Percentiles rank a stretch among this genome's conserved stretches.
These are phyloP conservation scores for Anseranas semipalmata DNA, from an alignment of 2,113 vertebrate genomes.

Conservation along the genomic window DNA sequence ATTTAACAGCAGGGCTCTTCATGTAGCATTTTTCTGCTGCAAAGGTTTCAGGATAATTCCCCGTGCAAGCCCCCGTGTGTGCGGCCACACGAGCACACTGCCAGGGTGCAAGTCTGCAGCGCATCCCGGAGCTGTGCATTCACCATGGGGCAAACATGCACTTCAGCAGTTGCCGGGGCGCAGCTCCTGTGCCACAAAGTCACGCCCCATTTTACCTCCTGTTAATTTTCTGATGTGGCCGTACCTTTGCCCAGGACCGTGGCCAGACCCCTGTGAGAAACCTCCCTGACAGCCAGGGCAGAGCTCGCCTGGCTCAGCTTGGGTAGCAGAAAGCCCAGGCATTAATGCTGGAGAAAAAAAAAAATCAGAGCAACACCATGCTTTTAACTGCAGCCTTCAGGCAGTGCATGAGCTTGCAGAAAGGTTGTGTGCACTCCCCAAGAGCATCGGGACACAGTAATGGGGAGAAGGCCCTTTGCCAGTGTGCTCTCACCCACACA, in stretches of 20 bases:
- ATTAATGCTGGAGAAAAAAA: not conserved
- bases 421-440: fast-evolving
- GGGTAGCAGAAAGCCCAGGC: not conserved
- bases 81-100: not conserved
- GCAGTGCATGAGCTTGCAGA: not conserved
- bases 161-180: not conserved
- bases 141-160: not conserved
- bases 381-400: not conserved
- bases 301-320: not conserved
- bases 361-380: not conserved
- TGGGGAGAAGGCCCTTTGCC: not conserved
- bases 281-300: not conserved
- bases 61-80: fast-evolving
- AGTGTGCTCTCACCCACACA: not conserved
- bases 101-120: not conserved
- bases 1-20: not conserved
- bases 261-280: not conserved
- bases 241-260: not conserved
- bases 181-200: not conserved
- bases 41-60: fast-evolving
- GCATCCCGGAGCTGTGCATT: not conserved
- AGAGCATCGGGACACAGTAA: fast-evolving
- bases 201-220: not conserved
- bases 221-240: not conserved
- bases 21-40: fast-evolving